Evolutionary conservation across 2,797 vertebrate genomes (phyloP).

Genomic region (Ctenochaetus hawaiiensis): DNA sequence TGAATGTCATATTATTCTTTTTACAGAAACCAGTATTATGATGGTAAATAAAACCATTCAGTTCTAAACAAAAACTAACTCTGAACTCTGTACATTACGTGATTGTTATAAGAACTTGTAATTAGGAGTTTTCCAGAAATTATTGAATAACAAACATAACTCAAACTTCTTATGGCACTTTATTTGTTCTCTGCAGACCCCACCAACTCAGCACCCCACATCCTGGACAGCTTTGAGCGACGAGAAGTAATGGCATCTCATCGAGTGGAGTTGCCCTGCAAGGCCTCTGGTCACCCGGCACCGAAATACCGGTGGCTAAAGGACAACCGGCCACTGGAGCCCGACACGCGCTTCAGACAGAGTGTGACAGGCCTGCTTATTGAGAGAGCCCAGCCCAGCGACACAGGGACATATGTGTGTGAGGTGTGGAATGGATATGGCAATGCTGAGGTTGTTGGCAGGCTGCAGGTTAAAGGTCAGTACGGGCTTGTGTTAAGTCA

Average conservation of each 20-base stretch:
- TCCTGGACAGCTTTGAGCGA: constrained; percentile 97
- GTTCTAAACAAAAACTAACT: background rate
- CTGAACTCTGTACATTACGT: background rate
- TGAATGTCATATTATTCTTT: background rate
- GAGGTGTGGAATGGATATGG: constrained; percentile 98
- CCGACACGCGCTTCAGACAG: constrained; percentile 94
- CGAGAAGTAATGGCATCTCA: constrained; percentile 95
- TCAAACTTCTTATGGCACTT: background rate
- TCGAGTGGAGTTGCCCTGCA: constrained; percentile 96
- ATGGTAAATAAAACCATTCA: background rate
- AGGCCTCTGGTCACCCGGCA: constrained; percentile 94
- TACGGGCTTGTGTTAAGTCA: constrained; percentile 39
- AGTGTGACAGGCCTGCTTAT: constrained; percentile 94
- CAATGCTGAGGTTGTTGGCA: constrained; percentile 93
- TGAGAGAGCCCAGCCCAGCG: constrained; percentile 90
- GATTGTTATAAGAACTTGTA: background rate
- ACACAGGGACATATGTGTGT: constrained; percentile 95
- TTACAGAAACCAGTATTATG: background rate
- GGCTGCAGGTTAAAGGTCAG: constrained; percentile 95
- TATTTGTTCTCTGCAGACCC: constrained; percentile 85
- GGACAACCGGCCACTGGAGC: constrained; percentile 95
- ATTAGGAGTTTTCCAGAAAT: background rate
- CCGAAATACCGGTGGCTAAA: constrained; percentile 98
- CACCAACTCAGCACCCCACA: constrained; percentile 94
- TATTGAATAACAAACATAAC: background rate